These are phyloP conservation scores for Anabacerthia variegaticeps DNA, from an alignment of 2,797 vertebrate species.

Conservation along the genomic window DNA sequence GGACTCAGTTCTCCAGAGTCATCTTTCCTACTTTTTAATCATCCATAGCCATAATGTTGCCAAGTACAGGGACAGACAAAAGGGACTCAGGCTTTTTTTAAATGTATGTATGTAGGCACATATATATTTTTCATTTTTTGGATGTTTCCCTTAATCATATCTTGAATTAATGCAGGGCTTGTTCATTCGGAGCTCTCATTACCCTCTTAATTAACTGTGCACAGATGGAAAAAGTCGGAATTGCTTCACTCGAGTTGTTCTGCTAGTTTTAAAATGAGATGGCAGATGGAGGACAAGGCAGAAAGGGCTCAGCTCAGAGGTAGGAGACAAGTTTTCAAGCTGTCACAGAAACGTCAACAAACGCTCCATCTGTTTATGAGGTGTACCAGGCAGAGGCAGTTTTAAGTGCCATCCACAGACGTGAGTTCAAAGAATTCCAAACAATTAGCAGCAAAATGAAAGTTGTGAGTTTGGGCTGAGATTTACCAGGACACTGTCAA, in stretches of 20 bases:
- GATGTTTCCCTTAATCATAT: conserved; percentile 82
- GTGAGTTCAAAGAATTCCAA: conserved; percentile 65
- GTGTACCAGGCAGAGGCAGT: conserved; percentile 64
- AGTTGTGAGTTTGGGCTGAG: not conserved
- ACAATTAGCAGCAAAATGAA: conserved; percentile 49
- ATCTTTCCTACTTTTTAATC: not conserved
- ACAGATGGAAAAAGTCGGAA: conserved; percentile 85
- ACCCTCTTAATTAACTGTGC: conserved; percentile 86
- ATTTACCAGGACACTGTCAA: not conserved
- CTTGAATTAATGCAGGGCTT: conserved; percentile 83
- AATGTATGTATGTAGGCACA: not conserved
- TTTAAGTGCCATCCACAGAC: conserved; percentile 50
- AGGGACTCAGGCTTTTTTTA: not conserved
- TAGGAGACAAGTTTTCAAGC: conserved; percentile 84
- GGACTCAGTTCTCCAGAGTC: not conserved
- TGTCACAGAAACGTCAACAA: conserved; percentile 83
- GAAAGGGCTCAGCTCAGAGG: conserved; percentile 77
- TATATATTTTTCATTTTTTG: conserved; percentile 62
- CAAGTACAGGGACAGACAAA: not conserved
- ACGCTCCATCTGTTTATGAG: conserved; percentile 80
- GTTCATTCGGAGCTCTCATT: conserved; percentile 83
- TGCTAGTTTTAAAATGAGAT: conserved; percentile 83
- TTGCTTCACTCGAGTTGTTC: conserved; percentile 83
- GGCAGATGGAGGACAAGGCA: conserved; percentile 82
- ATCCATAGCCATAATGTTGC: not conserved